Percentiles rank a stretch among this genome's conserved stretches.
phyloP scores from a whole-genome alignment of 1,140 invertebrate genomes.

The Diploscapter pachys region DNA sequence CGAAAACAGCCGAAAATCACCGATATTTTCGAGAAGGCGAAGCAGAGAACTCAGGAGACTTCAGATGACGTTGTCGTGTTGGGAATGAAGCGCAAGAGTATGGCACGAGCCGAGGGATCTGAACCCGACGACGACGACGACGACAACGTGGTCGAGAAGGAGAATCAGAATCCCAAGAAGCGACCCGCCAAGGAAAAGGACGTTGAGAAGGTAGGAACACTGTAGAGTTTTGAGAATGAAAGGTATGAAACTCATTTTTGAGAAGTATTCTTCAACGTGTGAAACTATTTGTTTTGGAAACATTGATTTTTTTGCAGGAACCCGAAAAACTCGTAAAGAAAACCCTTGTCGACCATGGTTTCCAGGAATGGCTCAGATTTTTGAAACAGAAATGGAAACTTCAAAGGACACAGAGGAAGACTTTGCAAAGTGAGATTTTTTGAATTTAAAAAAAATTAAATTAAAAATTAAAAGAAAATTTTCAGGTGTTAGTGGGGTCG shows the following conservation, averaged over 20 bases:
- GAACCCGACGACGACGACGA: not conserved
- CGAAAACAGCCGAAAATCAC: slow-evolving; percentile 78
- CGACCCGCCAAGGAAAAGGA: not conserved
- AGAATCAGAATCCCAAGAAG: slow-evolving; percentile 2
- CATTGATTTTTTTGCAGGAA: not conserved
- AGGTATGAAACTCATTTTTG: not conserved
- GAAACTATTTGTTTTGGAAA: not conserved
- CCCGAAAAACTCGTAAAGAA: slow-evolving; percentile 27
- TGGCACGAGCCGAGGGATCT: not conserved
- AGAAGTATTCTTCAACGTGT: not conserved
- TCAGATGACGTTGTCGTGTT: too few relatives aligned
- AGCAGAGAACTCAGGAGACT: too few relatives aligned
- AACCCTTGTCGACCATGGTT: slow-evolving; percentile 40
- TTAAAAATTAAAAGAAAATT: not conserved
- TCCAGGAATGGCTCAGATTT: slow-evolving; percentile 36
- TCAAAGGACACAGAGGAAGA: slow-evolving; percentile 23
- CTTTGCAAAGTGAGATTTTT: not conserved
- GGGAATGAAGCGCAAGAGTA: not conserved
- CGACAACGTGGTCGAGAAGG: not conserved
- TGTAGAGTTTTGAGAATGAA: not conserved
- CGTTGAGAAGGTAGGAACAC: slow-evolving; percentile 1
- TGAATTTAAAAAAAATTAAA: slow-evolving; percentile 1
- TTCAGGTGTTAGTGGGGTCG: too few relatives aligned
- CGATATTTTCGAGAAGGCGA: slow-evolving; percentile 74
- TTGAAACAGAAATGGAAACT: slow-evolving; percentile 16